Conservation (phyloP, 2,113 vertebrate genomes). For the Calidris pugnax region DNA sequence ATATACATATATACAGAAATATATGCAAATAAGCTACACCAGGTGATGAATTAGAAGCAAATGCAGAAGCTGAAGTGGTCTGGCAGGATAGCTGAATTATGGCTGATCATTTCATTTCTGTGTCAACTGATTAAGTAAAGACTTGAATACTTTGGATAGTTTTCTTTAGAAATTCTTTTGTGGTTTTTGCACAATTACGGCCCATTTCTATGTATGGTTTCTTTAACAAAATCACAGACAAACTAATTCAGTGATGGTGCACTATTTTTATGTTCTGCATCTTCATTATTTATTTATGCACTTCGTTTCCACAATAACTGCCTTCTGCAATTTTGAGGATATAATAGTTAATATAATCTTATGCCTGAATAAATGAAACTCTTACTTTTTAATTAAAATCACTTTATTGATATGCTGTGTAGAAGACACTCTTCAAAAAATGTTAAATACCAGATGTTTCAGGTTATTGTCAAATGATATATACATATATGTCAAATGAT, state of each 20-base stretch:
- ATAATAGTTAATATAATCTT: not conserved
- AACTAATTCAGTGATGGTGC: not conserved
- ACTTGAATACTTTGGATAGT: not conserved
- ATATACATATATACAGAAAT: too few species aligned
- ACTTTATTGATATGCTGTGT: not conserved
- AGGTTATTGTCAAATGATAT: not conserved
- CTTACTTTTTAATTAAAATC: constrained; percentile 15
- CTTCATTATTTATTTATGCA: not conserved
- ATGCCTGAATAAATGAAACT: not conserved
- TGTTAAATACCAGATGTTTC: not conserved
- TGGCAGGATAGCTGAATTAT: not conserved
- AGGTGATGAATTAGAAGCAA: too few species aligned
- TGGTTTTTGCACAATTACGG: not conserved
- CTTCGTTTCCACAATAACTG: not conserved
- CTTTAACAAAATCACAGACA: not conserved
- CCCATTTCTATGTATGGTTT: not conserved
- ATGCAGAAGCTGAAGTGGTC: not conserved
- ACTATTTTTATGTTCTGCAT: not conserved
- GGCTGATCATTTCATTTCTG: not conserved
- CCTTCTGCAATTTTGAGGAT: not conserved
- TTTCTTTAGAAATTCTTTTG: not conserved
- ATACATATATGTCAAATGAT: not conserved
- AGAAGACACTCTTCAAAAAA: not conserved
- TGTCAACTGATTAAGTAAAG: not conserved
- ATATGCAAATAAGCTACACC: too few species aligned